Base-by-base conservation (phyloP, 2,888 invertebrate genomes). In the Xylota segnis region DNA sequence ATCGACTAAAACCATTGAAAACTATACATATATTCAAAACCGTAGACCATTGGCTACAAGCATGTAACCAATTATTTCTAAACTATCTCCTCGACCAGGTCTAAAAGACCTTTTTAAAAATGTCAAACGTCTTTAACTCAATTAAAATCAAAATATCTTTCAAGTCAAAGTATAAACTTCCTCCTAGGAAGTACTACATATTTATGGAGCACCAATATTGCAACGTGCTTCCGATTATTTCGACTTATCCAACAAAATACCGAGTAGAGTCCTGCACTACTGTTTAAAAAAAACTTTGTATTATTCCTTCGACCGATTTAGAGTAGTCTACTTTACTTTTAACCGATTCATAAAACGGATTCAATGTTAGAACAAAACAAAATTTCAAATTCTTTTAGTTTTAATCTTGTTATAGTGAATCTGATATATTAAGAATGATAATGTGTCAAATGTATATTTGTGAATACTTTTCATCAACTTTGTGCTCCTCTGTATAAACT, bases 361-460 rank as follows among this genome's bases (percentile, higher is more conserved):
- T 47, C 32, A 45, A 56, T 75, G 47, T 54, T 65, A 65, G 34
- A 75, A 10, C 45, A 45, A 29, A 54, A 65, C 5, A 18, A 66
- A 66, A 52, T 23, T 16, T 29, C 52, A 43, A 77, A 23, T 23
- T 68, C n/a, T n/a, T 47, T 40, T 40, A 59, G 14, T 68, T 68
- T 61, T 68, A 18, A 23, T 68, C 37, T 59, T 29, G 61, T 68
- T 68, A 37, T 37, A 52, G 45, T n/a, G 14, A 43, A 52, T 59
- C 43, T 37, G 56, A 75, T 63, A 63, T 63, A 63, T 63, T 82
- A 82, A 82, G 82, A 82, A 70, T 70, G 75, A 76, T 71, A 61
- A 76, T 65, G 76, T 75, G 76, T 75, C 75, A 77, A 74, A 81
- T 82, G 68, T 76, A 76, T 50, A 75, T 70, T 75, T 82, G 82